Evolutionary conservation across 92 coral and sea anemone genomes (phyloP).

Genomic region (Virgularia gustaviana): DNA sequence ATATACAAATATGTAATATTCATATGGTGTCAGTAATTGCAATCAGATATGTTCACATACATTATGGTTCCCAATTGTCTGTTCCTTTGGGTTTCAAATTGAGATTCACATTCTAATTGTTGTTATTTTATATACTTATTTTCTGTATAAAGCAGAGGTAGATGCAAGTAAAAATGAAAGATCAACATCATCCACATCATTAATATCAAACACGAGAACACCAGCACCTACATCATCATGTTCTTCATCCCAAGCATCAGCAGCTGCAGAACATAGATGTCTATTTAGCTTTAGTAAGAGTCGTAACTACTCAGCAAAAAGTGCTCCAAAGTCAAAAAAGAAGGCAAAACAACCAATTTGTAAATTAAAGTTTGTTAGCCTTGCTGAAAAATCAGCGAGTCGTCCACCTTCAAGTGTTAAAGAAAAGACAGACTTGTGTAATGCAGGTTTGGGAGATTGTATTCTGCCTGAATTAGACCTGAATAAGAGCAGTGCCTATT

Average conservation of each 20-base stretch:
- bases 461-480: conserved; percentile 36
- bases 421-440: conserved; percentile 50
- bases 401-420: conserved; percentile 42
- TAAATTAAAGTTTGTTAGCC: conserved; percentile 48
- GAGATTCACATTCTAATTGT: no score
- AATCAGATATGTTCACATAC: no score
- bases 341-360: conserved; percentile 33
- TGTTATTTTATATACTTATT: no score
- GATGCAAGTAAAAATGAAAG: no score
- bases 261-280: conserved; percentile 22
- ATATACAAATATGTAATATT: no score
- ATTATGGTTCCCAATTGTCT: no score
- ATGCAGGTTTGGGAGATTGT: conserved; percentile 58
- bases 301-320: conserved; percentile 6
- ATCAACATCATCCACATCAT: no score
- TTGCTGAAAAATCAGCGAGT: conserved; percentile 17
- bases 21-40: no score
- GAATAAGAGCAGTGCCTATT: conserved; percentile 29
- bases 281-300: conserved; percentile 25
- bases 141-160: no score
- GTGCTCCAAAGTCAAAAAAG: conserved; percentile 4
- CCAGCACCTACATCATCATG: no score
- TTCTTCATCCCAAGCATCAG: neutral
- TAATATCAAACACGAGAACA: no score
- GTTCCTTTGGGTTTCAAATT: no score